Conservation (phyloP, 2,797 vertebrate genomes). For the Peromyscus eremicus region DNA sequence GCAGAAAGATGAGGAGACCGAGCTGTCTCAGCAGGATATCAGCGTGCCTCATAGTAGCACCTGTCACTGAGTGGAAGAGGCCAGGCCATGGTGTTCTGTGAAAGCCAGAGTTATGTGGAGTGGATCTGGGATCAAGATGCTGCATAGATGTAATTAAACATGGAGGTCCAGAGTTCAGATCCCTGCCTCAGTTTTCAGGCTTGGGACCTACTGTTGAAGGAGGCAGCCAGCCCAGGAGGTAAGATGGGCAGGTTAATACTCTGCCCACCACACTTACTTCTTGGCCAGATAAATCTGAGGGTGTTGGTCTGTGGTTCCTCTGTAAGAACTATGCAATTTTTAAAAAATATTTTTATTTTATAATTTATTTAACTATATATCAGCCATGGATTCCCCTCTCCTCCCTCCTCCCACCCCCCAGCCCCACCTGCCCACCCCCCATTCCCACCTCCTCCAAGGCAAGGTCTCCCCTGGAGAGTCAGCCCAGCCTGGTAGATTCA, state of each 20-base stretch:
- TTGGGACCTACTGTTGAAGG: not conserved
- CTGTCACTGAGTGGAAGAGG: not conserved
- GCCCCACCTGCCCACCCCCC: no score
- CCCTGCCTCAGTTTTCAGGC: not conserved
- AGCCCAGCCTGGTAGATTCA: no score
- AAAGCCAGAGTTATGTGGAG: not conserved
- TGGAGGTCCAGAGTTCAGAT: not conserved
- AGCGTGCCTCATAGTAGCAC: no score
- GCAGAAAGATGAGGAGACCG: not conserved
- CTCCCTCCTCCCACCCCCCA: no score
- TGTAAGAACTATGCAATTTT: not conserved
- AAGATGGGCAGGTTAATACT: not conserved
- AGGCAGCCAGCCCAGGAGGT: no score
- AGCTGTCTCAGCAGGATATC: not conserved
- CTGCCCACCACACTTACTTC: not conserved
- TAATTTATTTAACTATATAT: no score
- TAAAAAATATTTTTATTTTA: no score
- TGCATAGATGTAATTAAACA: not conserved
- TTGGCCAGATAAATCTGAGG: not conserved
- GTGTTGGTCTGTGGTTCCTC: not conserved
- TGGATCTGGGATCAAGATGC: not conserved
- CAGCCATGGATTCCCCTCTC: no score
- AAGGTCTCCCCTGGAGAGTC: no score
- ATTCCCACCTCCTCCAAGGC: no score
- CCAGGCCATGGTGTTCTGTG: not conserved